Evolutionary conservation across 2,113 vertebrate genomes (phyloP).

Genomic region (Paramormyrops kingsleyae): DNA sequence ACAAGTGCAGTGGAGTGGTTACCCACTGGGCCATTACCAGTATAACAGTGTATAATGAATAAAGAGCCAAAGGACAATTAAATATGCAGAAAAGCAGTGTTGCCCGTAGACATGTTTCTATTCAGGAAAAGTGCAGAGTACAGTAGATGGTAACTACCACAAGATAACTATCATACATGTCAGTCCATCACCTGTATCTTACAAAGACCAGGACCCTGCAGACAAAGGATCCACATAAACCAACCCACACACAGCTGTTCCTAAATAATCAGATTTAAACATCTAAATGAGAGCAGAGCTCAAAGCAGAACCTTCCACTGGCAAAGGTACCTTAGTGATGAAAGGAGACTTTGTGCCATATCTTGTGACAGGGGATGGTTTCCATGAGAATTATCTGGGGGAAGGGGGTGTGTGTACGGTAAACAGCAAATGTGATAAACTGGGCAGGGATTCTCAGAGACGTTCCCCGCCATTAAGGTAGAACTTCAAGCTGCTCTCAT

Average conservation of each 20-base stretch:
- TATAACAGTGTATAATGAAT: neutral
- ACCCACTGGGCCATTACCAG: neutral
- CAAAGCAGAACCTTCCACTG: neutral
- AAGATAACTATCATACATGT: neutral
- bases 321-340: neutral
- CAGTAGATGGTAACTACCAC: neutral
- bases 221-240: neutral
- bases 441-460: neutral
- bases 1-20: neutral
- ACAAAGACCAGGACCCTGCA: neutral
- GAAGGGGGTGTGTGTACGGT: neutral
- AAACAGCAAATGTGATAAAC: conserved; percentile 1
- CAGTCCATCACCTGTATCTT: neutral
- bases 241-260: neutral
- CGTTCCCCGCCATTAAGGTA: neutral
- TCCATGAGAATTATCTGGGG: conserved; percentile 9
- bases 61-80: neutral
- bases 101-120: neutral
- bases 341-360: neutral
- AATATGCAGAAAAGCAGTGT: neutral
- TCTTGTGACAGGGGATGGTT: conserved; percentile 9
- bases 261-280: neutral
- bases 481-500: neutral
- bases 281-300: neutral
- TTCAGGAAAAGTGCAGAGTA: neutral